Evolutionary conservation across 2,113 vertebrate species (phyloP).

Genomic region (Marmota flaviventris): DNA sequence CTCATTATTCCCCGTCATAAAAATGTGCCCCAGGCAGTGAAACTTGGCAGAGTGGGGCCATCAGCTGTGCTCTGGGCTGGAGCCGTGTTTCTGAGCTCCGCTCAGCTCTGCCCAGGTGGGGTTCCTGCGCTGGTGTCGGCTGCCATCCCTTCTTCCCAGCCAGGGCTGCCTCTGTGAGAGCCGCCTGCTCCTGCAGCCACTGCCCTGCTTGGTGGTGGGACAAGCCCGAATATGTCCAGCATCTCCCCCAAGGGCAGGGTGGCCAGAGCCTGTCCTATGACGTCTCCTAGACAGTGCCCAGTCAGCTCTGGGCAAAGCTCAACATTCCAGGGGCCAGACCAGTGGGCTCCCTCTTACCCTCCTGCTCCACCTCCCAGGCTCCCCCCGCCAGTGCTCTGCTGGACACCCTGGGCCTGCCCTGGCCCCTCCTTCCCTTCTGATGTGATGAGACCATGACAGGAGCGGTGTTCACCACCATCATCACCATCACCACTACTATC

Average conservation of each 20-base stretch:
- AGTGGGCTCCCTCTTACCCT: not conserved
- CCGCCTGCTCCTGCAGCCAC: not conserved
- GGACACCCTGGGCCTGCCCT: not conserved
- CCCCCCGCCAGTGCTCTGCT: not conserved
- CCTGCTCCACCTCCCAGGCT: not conserved
- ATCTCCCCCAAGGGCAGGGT: not conserved
- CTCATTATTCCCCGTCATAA: constrained; percentile 73
- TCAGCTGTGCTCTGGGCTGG: constrained; percentile 54
- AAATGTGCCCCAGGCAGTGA: constrained; percentile 70
- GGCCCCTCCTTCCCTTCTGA: not conserved
- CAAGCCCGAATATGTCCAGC: not conserved
- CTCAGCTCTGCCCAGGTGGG: constrained; percentile 45
- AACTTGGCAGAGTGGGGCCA: constrained; percentile 72
- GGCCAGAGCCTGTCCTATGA: constrained; percentile 18
- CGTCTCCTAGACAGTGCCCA: not conserved
- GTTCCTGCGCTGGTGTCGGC: constrained; percentile 51
- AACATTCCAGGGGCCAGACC: not conserved
- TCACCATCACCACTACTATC: rapidly evolving
- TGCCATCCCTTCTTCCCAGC: not conserved
- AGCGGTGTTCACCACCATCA: too few species aligned
- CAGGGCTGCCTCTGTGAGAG: not conserved
- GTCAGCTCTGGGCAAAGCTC: not conserved
- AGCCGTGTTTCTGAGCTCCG: constrained; percentile 56
- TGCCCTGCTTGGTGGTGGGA: not conserved
- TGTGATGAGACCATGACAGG: not conserved